A percentile compares a stretch with the other conserved stretches of the same genome.
phyloP scores from a whole-genome alignment of 2,888 invertebrate genomes.

The Ellobium chinense region DNA sequence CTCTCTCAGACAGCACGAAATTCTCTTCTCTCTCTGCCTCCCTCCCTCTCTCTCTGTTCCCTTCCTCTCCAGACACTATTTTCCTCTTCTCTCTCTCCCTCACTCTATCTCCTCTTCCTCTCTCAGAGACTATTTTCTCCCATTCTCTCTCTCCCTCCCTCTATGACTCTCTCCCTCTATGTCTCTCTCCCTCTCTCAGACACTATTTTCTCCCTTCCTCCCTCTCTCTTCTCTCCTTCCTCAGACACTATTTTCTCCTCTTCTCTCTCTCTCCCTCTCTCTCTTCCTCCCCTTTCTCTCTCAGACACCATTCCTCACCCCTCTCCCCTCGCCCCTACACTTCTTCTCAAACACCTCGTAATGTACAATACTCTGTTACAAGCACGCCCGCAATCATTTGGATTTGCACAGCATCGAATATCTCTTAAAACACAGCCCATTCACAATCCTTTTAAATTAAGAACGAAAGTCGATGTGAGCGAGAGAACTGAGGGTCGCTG shows the following conservation, averaged over 20 bases:
- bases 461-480: neutral
- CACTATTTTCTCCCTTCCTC: neutral
- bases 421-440: slow-evolving; percentile 30
- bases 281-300: neutral
- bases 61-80: neutral
- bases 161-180: neutral
- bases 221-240: neutral
- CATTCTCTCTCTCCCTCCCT: no score
- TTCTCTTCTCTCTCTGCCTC: neutral
- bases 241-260: neutral
- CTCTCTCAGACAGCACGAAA: no score
- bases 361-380: neutral
- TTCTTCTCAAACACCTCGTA: neutral
- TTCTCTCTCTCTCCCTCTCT: neutral
- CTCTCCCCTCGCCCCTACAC: neutral
- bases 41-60: neutral
- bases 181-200: neutral
- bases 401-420: slow-evolving; percentile 21
- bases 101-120: neutral
- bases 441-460: slow-evolving; percentile 36
- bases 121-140: no score
- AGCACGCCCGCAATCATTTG: slow-evolving; percentile 16
- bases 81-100: neutral
- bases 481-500: no score
- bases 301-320: neutral